Evolutionary conservation across 2,888 invertebrate species (phyloP), one percentile per base, ranked within the genome.

Genomic region (Amblyteles armatorius): DNA sequence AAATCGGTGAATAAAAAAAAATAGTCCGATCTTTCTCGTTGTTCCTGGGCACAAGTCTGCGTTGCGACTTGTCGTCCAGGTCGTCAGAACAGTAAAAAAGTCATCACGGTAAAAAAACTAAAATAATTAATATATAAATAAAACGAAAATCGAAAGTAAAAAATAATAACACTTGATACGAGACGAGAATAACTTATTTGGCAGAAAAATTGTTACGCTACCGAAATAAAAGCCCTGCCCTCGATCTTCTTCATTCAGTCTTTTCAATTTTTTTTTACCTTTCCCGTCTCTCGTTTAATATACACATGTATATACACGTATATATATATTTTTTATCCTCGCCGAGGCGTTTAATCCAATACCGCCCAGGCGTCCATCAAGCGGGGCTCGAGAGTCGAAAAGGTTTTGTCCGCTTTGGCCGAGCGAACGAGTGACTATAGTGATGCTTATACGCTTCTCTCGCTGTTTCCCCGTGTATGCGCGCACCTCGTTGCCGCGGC

Each of bases 311-410:
- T 40, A 63, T 55, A 79, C 71, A 74, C 65, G 65, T 79, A 77
- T 77, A 79, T 69, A 65, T 82, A 77, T 85, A 88, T 89, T 88
- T 89, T 89, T 87, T 87, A 85, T 91, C 90, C 89, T 90, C 87
- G 63, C 78, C 88, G 87, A 87, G 89, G 88, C 91, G 90, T 92
- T 92, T 93, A 93, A 92, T 92, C 92, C 92, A 91, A 91, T 91
- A 90, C 90, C 89, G 89, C 88, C 91, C 91, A 90, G 89, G 92
- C 93, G 93, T 93, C 91, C 92, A 93, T 92, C 92, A 92, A 92
- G 91, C 89, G 87, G 68, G 88, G 90, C 80, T 26, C 84, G 72
- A 81, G 69, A 78, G 90, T 90, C 90, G 91, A 91, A 90, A 92
- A 93, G 92, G 93, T 93, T 92, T 93, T 93, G 93, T 93, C 92